Conservation (phyloP, 2,113 vertebrate species). For the Lepus americanus region DNA sequence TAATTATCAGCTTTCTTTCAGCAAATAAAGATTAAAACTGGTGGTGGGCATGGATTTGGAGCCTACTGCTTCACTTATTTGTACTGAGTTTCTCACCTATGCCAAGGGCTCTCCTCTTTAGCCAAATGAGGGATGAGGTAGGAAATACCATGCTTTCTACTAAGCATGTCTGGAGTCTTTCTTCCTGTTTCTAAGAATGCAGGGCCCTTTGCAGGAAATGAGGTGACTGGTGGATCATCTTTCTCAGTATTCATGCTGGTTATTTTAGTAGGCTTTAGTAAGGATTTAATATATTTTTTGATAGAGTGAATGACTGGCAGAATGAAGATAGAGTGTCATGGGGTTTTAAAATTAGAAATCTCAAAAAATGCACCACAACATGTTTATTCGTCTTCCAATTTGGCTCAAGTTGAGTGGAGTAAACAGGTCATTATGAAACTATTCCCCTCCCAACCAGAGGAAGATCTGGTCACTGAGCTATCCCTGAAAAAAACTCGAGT, state of each 20-base stretch:
- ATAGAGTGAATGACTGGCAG: background rate
- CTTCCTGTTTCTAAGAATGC: background rate
- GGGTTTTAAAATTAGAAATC: slow-evolving; percentile 18
- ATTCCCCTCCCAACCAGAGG: background rate
- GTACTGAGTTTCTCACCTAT: background rate
- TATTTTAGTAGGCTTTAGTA: background rate
- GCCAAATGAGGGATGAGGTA: background rate
- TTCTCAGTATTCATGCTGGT: background rate
- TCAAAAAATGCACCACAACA: background rate
- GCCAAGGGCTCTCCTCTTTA: background rate
- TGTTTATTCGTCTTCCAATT: background rate
- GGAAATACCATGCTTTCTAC: background rate
- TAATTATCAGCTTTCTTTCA: background rate
- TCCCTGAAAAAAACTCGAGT: background rate
- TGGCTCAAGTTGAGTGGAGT: background rate
- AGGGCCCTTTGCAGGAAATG: background rate
- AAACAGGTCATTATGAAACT: background rate
- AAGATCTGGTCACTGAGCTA: background rate
- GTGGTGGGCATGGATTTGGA: background rate
- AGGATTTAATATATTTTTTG: background rate
- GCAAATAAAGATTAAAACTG: background rate
- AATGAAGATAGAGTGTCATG: background rate
- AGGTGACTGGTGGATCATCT: background rate
- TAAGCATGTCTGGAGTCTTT: background rate
- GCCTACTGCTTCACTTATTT: background rate